Conservation (phyloP, 1,140 invertebrate genomes). For the Atta cephalotes region DNA sequence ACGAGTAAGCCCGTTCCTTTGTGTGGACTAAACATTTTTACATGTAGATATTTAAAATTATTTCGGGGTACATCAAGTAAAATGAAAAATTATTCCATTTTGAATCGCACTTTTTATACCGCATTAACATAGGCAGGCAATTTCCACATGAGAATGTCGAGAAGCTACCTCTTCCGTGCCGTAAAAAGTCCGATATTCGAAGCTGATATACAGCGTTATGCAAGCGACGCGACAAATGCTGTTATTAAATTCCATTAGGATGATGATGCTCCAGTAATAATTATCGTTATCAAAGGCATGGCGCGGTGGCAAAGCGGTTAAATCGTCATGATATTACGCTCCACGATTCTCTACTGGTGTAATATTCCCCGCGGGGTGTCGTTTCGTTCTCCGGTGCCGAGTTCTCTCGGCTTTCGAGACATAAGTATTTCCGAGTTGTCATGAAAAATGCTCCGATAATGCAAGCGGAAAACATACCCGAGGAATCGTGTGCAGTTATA, state of each 20-base stretch:
- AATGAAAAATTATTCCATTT: slow-evolving; percentile 27
- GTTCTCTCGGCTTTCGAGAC: slow-evolving; percentile 32
- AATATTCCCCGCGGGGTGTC: slow-evolving; percentile 50
- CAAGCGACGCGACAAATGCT: slow-evolving; percentile 60
- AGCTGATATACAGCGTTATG: slow-evolving; percentile 32
- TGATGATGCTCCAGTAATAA: slow-evolving; percentile 55
- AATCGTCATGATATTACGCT: slow-evolving; percentile 70
- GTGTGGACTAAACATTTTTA: not conserved
- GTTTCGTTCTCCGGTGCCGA: slow-evolving; percentile 32
- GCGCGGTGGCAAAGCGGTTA: slow-evolving; percentile 57
- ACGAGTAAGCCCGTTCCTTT: not conserved
- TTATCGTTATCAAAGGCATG: slow-evolving; percentile 66
- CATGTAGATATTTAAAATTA: slow-evolving; percentile 17
- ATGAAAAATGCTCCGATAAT: slow-evolving; percentile 59
- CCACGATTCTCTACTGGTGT: slow-evolving; percentile 37
- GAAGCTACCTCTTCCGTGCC: not conserved
- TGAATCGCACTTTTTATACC: not conserved
- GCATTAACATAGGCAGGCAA: not conserved
- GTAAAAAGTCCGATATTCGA: slow-evolving; percentile 50
- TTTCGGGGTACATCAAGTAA: not conserved
- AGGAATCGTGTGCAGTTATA: slow-evolving; percentile 44
- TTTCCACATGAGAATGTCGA: slow-evolving; percentile 8
- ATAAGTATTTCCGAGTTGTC: slow-evolving; percentile 40
- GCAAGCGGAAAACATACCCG: slow-evolving; percentile 24
- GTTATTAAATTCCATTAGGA: slow-evolving; percentile 74